These are phyloP conservation scores for Atlantisia rogersi DNA, from an alignment of 2,113 vertebrate species.

Conservation along the genomic window DNA sequence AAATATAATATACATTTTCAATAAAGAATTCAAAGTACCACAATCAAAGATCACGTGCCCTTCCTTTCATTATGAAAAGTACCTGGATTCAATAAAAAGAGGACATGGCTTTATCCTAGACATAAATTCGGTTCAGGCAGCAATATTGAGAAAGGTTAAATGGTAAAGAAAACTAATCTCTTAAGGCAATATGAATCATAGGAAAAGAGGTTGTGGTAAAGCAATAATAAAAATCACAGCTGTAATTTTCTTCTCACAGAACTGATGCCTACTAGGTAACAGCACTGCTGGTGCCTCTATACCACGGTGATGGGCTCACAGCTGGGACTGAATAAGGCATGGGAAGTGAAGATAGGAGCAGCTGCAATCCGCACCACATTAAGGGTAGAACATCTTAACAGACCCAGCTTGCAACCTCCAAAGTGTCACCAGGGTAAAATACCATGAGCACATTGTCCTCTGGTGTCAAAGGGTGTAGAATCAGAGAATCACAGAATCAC, in stretches of 20 bases:
- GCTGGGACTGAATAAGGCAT: fast-evolving
- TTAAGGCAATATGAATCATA: constrained; percentile 73
- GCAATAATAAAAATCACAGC: constrained; percentile 50
- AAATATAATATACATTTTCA: constrained; percentile 39
- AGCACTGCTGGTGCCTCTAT: neutral
- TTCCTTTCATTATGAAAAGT: constrained; percentile 51
- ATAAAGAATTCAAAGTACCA: constrained; percentile 46
- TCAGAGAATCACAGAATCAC: no score
- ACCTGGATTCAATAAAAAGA: constrained; percentile 66
- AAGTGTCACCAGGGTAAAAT: neutral
- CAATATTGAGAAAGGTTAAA: constrained; percentile 75
- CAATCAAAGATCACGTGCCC: constrained; percentile 47
- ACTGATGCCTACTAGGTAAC: neutral
- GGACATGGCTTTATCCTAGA: constrained; percentile 67
- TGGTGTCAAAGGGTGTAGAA: neutral
- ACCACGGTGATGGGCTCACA: neutral
- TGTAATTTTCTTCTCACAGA: constrained; percentile 54
- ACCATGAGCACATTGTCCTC: fast-evolving
- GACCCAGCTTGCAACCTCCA: neutral
- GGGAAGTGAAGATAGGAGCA: neutral
- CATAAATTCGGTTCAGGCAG: constrained; percentile 72
- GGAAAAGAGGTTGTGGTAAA: constrained; percentile 56
- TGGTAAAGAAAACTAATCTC: constrained; percentile 76
- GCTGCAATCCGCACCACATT: neutral
- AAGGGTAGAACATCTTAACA: neutral